phyloP scores from a whole-genome alignment of 2,888 invertebrate species.

The Chesias legatella region DNA sequence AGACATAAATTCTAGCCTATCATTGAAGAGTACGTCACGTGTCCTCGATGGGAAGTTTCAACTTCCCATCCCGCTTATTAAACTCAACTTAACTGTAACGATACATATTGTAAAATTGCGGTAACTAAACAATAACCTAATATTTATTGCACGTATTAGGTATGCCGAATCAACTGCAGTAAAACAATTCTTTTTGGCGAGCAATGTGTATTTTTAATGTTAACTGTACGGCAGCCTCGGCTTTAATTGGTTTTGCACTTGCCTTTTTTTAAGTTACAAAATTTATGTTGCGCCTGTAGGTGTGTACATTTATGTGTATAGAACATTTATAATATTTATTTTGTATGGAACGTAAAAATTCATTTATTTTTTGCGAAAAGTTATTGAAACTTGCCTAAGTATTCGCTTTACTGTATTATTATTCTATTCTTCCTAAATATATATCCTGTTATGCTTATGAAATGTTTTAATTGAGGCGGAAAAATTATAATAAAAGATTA shows the following conservation, averaged over 20 bases:
- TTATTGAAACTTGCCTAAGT: neutral
- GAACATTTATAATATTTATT: slow-evolving; percentile 17
- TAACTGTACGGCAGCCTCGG: slow-evolving; percentile 18
- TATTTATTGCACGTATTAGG: slow-evolving; percentile 16
- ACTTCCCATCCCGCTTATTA: no score
- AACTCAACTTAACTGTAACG: no score
- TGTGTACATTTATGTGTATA: slow-evolving; percentile 18
- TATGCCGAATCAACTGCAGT: slow-evolving; percentile 21
- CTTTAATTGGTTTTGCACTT: slow-evolving; percentile 24
- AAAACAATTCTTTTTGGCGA: slow-evolving; percentile 17
- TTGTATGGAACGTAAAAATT: slow-evolving; percentile 19
- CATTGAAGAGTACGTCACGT: no score
- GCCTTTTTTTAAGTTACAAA: slow-evolving; percentile 19
- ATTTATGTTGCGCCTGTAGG: slow-evolving; percentile 21
- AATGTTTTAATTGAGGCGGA: no score
- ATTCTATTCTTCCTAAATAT: no score
- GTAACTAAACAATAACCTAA: no score
- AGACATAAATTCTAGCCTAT: no score
- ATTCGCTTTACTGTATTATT: no score
- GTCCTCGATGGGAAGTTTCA: no score
- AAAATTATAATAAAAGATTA: no score
- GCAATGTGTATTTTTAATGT: slow-evolving; percentile 21
- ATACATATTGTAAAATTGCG: no score
- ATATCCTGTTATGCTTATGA: slow-evolving; percentile 1
- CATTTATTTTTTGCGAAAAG: slow-evolving; percentile 33